Evolutionary conservation across 1,140 invertebrate species (phyloP).

Genomic region (Trigoniulus corallinus): DNA sequence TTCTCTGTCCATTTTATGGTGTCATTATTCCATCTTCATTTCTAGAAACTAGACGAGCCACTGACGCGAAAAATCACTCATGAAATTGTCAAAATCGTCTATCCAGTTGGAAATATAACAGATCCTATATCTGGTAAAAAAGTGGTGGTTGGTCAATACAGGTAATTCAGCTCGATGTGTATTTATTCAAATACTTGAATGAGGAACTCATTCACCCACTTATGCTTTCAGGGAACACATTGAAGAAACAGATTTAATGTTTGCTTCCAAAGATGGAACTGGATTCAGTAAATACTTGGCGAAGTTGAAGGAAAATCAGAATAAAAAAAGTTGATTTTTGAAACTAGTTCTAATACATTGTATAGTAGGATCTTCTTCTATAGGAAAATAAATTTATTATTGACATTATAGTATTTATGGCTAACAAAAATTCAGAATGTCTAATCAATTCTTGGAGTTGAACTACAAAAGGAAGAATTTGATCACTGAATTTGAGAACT

Average conservation of each 20-base stretch:
- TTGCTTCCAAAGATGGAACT: not conserved
- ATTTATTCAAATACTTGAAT: not conserved
- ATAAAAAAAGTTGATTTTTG: not conserved
- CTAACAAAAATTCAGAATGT: too few relatives aligned
- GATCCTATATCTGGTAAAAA: slow-evolving; percentile 69
- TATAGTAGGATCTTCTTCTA: too few relatives aligned
- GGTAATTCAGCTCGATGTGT: slow-evolving; percentile 20
- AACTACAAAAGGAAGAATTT: too few relatives aligned
- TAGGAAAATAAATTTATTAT: too few relatives aligned
- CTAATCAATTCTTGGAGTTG: too few relatives aligned
- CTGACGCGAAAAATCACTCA: slow-evolving; percentile 59
- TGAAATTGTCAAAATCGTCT: slow-evolving; percentile 56
- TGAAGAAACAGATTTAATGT: slow-evolving; percentile 43
- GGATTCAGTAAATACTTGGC: not conserved
- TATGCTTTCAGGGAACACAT: slow-evolving; percentile 42
- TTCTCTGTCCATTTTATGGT: not conserved
- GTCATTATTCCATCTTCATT: not conserved
- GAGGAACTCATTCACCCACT: not conserved
- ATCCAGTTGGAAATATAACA: slow-evolving; percentile 59
- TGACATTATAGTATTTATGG: too few relatives aligned
- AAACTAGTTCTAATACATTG: too few relatives aligned
- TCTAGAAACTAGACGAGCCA: slow-evolving; percentile 38
- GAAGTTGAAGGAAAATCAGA: slow-evolving; percentile 1
- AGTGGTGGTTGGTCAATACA: slow-evolving; percentile 45
- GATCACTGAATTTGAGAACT: too few relatives aligned